Conservation (phyloP, 2,888 invertebrate genomes). For the Amiota mariae region DNA sequence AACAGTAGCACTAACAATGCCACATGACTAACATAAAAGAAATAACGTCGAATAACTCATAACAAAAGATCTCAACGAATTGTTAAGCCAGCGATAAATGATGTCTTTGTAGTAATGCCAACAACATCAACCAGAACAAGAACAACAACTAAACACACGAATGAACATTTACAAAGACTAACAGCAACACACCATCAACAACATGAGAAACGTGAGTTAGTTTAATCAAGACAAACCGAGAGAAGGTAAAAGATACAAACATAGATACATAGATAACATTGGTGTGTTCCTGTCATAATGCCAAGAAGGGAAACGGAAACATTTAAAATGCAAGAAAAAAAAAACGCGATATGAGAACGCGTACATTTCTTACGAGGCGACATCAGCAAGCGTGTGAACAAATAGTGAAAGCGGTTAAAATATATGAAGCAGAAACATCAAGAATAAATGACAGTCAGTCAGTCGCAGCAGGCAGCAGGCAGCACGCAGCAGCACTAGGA, state of each 20-base stretch:
- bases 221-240: background rate
- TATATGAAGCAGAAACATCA: no score
- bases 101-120: slow-evolving; percentile 45
- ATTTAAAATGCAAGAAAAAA: background rate
- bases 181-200: background rate
- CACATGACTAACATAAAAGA: background rate
- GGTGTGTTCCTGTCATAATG: background rate
- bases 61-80: slow-evolving; percentile 19
- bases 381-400: slow-evolving; percentile 37
- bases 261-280: background rate
- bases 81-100: slow-evolving; percentile 30
- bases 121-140: slow-evolving; percentile 36
- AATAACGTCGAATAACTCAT: background rate
- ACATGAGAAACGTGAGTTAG: background rate
- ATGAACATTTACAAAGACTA: slow-evolving; percentile 1
- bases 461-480: no score
- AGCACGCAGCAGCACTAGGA: slow-evolving; percentile 30
- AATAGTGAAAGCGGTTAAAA: no score
- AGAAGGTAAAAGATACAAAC: background rate
- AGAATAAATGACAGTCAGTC: no score
- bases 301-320: background rate
- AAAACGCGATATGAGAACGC: slow-evolving; percentile 21
- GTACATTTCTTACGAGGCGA: slow-evolving; percentile 22
- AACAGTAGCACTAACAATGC: background rate
- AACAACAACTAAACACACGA: slow-evolving; percentile 29